A percentile compares a stretch with the other conserved stretches of the same genome.
phyloP scores from a whole-genome alignment of 2,888 invertebrate genomes.

The Ormyrus nitidulus region DNA sequence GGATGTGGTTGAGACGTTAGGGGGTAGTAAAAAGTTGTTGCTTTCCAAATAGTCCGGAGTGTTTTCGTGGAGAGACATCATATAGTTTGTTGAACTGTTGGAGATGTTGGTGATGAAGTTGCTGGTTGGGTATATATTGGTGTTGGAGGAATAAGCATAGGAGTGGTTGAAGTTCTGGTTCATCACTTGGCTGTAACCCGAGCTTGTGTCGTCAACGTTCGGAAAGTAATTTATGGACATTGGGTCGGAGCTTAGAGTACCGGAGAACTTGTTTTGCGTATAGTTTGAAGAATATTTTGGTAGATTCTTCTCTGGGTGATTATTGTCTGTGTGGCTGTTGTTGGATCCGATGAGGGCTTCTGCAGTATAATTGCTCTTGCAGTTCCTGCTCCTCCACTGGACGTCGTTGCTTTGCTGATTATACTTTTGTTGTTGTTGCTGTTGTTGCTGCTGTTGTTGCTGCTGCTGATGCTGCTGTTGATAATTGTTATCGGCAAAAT shows the following conservation, averaged over 20 bases:
- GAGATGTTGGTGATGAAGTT: constrained; percentile 73
- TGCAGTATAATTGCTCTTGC: constrained; percentile 75
- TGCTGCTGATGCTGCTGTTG: constrained; percentile 68
- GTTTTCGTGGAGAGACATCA: constrained; percentile 73
- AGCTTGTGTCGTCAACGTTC: constrained; percentile 67
- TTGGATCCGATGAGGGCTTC: constrained; percentile 73
- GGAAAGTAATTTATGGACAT: constrained; percentile 73
- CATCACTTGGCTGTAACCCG: constrained; percentile 71
- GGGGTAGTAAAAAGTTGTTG: constrained; percentile 69
- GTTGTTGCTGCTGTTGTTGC: constrained; percentile 61
- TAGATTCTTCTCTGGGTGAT: constrained; percentile 68
- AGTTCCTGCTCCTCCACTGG: constrained; percentile 72
- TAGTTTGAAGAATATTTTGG: constrained; percentile 70
- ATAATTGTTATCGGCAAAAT: constrained; percentile 62
- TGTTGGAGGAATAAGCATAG: constrained; percentile 71
- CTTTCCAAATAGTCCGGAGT: constrained; percentile 69
- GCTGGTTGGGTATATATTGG: constrained; percentile 72
- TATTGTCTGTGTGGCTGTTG: constrained; percentile 65
- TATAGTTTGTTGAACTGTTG: constrained; percentile 71
- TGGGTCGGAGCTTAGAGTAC: constrained; percentile 64
- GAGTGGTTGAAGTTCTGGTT: constrained; percentile 73
- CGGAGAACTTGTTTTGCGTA: constrained; percentile 70
- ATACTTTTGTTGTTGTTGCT: constrained; percentile 63
- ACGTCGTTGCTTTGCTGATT: constrained; percentile 70
- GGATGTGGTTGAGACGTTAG: constrained; percentile 67